A percentile compares a stretch with the other conserved stretches of the same genome.
Conservation (phyloP, 2,113 vertebrate species). For the Rhabdomys dilectus region DNA sequence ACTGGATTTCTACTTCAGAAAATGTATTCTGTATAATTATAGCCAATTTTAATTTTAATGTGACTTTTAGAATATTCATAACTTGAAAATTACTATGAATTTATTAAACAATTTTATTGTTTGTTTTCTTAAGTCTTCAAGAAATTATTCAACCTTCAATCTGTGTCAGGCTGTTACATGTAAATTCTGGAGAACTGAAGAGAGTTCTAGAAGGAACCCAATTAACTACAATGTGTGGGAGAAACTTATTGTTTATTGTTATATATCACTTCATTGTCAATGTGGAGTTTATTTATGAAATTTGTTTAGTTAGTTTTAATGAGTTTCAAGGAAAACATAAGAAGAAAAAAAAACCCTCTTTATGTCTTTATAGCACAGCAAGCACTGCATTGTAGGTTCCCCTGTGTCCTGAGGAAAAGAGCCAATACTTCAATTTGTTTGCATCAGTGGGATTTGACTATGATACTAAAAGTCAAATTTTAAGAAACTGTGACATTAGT, state of each 20-base stretch:
- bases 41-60: not conserved
- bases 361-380: not conserved
- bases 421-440: conserved; percentile 6
- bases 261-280: not conserved
- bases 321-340: not conserved
- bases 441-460: not conserved
- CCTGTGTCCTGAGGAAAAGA: not conserved
- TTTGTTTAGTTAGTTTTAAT: conserved; percentile 44
- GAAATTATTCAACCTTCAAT: not conserved
- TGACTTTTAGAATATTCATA: not conserved
- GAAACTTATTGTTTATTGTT: not conserved
- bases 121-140: not conserved
- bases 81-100: not conserved
- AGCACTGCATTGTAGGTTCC: not conserved
- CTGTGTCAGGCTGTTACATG: not conserved
- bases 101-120: not conserved
- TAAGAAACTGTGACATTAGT: conserved; percentile 2
- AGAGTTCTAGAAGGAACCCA: not conserved
- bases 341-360: not conserved
- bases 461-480: conserved; percentile 41
- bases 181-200: not conserved
- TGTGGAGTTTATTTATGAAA: not conserved
- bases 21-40: not conserved
- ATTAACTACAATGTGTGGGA: not conserved
- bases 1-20: not conserved